phyloP scores from a whole-genome alignment of 1,140 invertebrate genomes.

The Penaeus chinensis region DNA sequence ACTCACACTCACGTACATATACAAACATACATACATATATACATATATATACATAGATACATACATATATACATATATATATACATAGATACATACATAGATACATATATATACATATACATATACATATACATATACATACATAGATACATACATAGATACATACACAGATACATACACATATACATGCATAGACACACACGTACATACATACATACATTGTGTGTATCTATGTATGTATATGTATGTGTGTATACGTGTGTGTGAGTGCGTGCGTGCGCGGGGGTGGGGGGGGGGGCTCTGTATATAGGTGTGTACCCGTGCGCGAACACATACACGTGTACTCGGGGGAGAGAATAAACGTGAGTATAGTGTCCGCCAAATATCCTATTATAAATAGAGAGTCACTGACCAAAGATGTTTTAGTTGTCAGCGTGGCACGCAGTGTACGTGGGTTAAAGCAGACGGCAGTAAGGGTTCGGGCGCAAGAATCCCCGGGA shows the following conservation, averaged over 20 bases:
- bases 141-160: not conserved
- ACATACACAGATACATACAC: not conserved
- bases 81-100: too few relatives aligned
- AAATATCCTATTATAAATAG: too few relatives aligned
- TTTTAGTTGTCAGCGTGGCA: too few relatives aligned
- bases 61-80: too few relatives aligned
- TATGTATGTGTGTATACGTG: slow-evolving; percentile 40
- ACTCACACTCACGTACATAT: too few relatives aligned
- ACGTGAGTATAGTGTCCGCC: not conserved
- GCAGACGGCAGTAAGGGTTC: too few relatives aligned
- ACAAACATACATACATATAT: too few relatives aligned
- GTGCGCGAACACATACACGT: slow-evolving; percentile 8
- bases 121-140: not conserved
- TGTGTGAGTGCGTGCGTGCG: slow-evolving; percentile 35
- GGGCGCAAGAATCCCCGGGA: too few relatives aligned
- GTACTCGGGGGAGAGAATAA: not conserved
- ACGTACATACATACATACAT: not conserved
- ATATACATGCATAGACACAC: not conserved
- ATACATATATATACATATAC: not conserved
- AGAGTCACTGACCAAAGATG: too few relatives aligned
- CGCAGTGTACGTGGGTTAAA: too few relatives aligned
- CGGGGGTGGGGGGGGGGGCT: not conserved
- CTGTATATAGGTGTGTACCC: too few relatives aligned
- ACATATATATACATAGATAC: too few relatives aligned
- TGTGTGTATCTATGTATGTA: slow-evolving; percentile 15